Evolutionary conservation across 2,113 vertebrate genomes (phyloP).

Genomic region (Columba janthina): DNA sequence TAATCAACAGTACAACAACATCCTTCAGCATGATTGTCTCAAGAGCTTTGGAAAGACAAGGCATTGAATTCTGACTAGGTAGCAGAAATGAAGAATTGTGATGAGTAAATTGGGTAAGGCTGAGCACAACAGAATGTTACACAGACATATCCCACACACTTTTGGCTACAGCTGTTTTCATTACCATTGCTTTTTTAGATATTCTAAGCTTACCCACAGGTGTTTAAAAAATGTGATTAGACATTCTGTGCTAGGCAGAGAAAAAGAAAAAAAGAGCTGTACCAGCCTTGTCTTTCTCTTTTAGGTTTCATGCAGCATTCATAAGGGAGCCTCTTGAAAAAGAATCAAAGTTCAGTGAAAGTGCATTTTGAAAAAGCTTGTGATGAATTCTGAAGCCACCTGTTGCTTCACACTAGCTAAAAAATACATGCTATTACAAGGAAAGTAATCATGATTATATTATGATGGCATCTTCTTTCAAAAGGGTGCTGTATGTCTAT

Average conservation of each 20-base stretch:
- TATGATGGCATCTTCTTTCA: not conserved
- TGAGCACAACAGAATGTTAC: not conserved
- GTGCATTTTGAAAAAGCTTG: not conserved
- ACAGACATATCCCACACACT: not conserved
- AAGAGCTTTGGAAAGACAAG: not conserved
- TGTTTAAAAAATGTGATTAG: constrained; percentile 25
- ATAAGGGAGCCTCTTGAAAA: not conserved
- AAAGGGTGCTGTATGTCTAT: not conserved
- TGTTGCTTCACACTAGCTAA: not conserved
- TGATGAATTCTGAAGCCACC: not conserved
- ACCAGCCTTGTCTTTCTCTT: not conserved
- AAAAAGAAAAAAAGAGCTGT: not conserved
- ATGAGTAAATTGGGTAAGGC: not conserved
- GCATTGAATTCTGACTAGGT: not conserved
- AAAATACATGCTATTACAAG: not conserved
- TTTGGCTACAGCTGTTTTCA: not conserved
- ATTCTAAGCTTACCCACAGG: not conserved
- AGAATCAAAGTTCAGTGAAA: not conserved
- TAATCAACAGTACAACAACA: not conserved
- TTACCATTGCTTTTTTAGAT: not conserved
- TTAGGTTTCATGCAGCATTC: not conserved
- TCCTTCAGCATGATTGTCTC: not conserved
- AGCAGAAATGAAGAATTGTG: not conserved
- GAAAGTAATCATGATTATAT: not conserved
- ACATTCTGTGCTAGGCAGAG: not conserved